Evolutionary conservation across 2,113 vertebrate species (phyloP).

Genomic region (Plecturocebus donacophilus): DNA sequence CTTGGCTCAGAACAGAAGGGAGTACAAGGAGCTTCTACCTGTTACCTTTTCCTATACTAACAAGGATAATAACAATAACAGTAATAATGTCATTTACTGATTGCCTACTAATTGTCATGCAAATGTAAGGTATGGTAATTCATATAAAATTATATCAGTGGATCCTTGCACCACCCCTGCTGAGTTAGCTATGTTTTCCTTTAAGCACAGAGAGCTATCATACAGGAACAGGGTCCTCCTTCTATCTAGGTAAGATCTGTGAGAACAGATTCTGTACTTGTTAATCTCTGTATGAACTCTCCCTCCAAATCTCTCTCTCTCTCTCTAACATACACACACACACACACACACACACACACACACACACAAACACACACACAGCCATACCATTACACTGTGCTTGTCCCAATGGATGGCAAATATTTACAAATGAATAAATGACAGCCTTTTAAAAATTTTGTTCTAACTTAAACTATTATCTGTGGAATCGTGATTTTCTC

Average conservation of each 20-base stretch:
- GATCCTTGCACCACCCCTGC: background rate
- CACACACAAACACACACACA: background rate
- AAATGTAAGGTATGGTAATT: background rate
- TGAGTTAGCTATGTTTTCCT: background rate
- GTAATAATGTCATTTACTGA: background rate
- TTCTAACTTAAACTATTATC: background rate
- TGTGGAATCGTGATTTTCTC: background rate
- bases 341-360: background rate
- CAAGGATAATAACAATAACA: background rate
- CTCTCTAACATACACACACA: too few species aligned
- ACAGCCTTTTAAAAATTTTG: background rate
- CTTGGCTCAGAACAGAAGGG: background rate
- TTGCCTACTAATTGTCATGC: background rate
- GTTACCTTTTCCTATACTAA: background rate
- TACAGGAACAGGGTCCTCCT: background rate
- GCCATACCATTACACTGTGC: background rate
- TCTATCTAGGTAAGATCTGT: background rate
- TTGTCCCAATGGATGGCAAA: background rate
- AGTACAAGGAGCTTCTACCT: background rate
- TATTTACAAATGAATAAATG: background rate
- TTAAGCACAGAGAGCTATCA: background rate
- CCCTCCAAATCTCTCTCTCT: background rate
- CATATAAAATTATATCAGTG: background rate
- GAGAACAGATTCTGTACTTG: background rate
- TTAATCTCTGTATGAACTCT: background rate